Evolutionary conservation across 2,888 invertebrate species (phyloP).

Genomic region (Sympetrum striolatum): DNA sequence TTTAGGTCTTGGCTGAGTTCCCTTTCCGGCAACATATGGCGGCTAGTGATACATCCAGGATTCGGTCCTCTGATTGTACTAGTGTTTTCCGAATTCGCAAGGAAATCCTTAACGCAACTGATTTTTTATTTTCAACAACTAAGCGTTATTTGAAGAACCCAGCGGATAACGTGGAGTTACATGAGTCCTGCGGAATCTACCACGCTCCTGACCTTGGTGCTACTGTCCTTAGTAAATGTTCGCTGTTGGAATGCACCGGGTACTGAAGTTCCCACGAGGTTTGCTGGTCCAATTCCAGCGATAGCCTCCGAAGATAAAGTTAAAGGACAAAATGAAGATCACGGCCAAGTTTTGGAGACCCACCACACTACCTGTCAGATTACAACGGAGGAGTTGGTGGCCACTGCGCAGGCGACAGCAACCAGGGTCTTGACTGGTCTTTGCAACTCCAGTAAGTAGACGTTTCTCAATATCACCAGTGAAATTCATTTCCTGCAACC

Average conservation of each 20-base stretch:
- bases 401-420: constrained; percentile 55
- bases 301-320: neutral
- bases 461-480: too few species aligned
- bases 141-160: too few species aligned
- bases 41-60: neutral
- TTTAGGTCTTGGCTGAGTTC: constrained; percentile 22
- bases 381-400: constrained; percentile 48
- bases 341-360: constrained; percentile 3
- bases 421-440: constrained; percentile 58
- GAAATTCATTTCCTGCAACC: too few species aligned
- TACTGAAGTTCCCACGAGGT: neutral
- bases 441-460: constrained; percentile 33
- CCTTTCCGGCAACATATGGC: neutral
- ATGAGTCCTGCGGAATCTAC: neutral
- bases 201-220: neutral
- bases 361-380: constrained; percentile 48
- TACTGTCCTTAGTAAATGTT: neutral
- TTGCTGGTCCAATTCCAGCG: neutral
- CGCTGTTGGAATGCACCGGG: neutral
- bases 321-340: neutral
- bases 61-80: neutral
- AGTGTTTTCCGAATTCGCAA: neutral
- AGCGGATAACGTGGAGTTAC: neutral
- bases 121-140: too few species aligned
- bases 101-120: neutral